Conservation (phyloP, 2,797 vertebrate genomes). For the Cyclopterus lumpus region DNA sequence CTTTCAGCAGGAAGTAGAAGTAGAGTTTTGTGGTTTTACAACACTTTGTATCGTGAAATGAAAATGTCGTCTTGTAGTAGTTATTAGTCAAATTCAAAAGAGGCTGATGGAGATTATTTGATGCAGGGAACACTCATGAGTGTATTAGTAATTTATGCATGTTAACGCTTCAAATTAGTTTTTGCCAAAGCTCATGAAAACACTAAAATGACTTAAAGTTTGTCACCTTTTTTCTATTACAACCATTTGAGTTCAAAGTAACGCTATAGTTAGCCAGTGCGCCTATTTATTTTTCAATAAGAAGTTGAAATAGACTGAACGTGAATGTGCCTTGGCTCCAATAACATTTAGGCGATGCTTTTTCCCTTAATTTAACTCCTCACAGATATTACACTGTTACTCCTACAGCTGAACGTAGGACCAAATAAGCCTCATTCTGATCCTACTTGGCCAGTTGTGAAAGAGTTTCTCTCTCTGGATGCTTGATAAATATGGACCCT, state of each 20-base stretch:
- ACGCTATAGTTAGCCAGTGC: slow-evolving; percentile 23
- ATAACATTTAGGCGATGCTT: slow-evolving; percentile 48
- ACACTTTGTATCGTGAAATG: slow-evolving; percentile 6
- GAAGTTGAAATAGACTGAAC: slow-evolving; percentile 45
- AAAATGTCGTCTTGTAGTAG: slow-evolving; percentile 8
- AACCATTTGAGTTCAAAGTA: slow-evolving; percentile 33
- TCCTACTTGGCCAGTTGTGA: slow-evolving; percentile 34
- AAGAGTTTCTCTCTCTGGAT: slow-evolving; percentile 52
- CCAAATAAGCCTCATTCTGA: slow-evolving; percentile 39
- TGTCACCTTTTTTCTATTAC: not conserved
- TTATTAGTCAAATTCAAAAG: slow-evolving; percentile 21
- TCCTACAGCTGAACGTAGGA: slow-evolving; percentile 51
- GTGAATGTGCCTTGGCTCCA: slow-evolving; percentile 78
- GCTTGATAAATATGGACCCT: slow-evolving; percentile 73
- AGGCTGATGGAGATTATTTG: slow-evolving; percentile 1
- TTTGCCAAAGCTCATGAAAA: slow-evolving; percentile 58
- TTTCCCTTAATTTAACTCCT: slow-evolving; percentile 35
- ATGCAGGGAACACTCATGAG: slow-evolving; percentile 2
- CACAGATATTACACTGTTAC: slow-evolving; percentile 11
- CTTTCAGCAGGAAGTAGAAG: slow-evolving; percentile 24
- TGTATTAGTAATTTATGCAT: slow-evolving; percentile 26
- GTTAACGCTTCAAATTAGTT: slow-evolving; percentile 33
- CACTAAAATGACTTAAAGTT: slow-evolving; percentile 23
- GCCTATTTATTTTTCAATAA: slow-evolving; percentile 49
- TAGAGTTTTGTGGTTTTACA: slow-evolving; percentile 9